Conservation (phyloP, 2,888 invertebrate genomes). For the Dioctria linearis region DNA sequence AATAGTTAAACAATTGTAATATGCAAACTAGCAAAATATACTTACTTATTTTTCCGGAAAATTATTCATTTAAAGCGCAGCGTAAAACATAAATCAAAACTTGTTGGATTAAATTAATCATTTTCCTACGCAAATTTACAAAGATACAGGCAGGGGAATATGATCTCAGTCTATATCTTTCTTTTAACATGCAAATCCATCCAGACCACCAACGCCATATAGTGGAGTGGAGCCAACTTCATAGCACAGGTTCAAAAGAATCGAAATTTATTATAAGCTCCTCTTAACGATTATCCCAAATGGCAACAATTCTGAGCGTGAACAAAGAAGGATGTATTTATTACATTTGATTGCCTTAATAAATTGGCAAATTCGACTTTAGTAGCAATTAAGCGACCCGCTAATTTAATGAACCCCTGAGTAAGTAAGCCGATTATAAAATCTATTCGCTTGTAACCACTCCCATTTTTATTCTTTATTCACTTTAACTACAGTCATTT, state of each 20-base stretch:
- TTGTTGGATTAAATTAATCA: too few relatives aligned
- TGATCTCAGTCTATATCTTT: too few relatives aligned
- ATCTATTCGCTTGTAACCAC: slow-evolving; percentile 23
- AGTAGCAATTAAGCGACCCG: slow-evolving; percentile 11
- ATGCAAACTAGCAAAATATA: too few relatives aligned
- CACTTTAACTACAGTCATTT: too few relatives aligned
- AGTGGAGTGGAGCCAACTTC: neutral
- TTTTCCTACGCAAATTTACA: too few relatives aligned
- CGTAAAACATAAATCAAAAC: too few relatives aligned
- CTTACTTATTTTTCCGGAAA: too few relatives aligned
- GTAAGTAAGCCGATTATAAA: slow-evolving; percentile 14
- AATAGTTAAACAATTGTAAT: too few relatives aligned
- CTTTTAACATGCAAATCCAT: too few relatives aligned
- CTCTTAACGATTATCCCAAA: slow-evolving; percentile 30
- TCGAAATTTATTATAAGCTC: slow-evolving; percentile 37
- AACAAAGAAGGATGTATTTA: slow-evolving; percentile 30
- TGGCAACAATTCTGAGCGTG: slow-evolving; percentile 20
- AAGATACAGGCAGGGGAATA: too few relatives aligned
- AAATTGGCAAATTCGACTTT: slow-evolving; percentile 25
- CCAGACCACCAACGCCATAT: slow-evolving; percentile 12
- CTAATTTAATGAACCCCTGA: slow-evolving; percentile 30
- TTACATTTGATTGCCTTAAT: slow-evolving; percentile 36
- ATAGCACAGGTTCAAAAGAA: slow-evolving; percentile 29
- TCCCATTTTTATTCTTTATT: neutral
- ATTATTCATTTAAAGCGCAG: too few relatives aligned